Percentiles rank a stretch among this genome's conserved stretches.
These are phyloP conservation scores for Drosophila sechellia DNA, from an alignment of 1,140 invertebrate genomes.

Conservation along the genomic window DNA sequence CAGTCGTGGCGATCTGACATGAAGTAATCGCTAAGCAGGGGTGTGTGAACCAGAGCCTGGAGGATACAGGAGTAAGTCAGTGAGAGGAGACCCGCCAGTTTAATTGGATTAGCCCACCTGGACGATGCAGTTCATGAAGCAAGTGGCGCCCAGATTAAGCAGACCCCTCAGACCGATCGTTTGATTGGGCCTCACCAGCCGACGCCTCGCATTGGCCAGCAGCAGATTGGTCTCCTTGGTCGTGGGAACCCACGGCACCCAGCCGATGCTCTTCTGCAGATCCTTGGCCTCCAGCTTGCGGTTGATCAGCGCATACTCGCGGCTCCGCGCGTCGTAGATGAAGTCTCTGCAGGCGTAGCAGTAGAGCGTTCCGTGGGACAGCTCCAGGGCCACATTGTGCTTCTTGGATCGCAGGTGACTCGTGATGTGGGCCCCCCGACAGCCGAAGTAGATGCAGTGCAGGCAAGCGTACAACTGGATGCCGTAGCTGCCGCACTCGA, in stretches of 20 bases:
- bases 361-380: slow-evolving; percentile 95
- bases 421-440: slow-evolving; percentile 93
- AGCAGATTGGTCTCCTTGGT: slow-evolving; percentile 90
- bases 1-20: slow-evolving; percentile 96
- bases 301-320: slow-evolving; percentile 87
- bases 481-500: slow-evolving; percentile 89
- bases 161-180: slow-evolving; percentile 96
- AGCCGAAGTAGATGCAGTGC: slow-evolving; percentile 96
- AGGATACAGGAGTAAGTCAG: slow-evolving; percentile 13
- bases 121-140: slow-evolving; percentile 99
- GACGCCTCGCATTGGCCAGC: slow-evolving; percentile 90
- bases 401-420: slow-evolving; percentile 92
- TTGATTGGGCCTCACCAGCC: slow-evolving; percentile 92
- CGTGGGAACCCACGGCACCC: slow-evolving; percentile 92
- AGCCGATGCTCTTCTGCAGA: slow-evolving; percentile 89
- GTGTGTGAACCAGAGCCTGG: slow-evolving; percentile 95
- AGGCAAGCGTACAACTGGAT: slow-evolving; percentile 94
- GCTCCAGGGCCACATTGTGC: slow-evolving; percentile 93
- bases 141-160: slow-evolving; percentile 98
- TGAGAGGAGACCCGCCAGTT: background rate
- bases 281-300: slow-evolving; percentile 87
- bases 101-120: slow-evolving; percentile 86
- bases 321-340: slow-evolving; percentile 92
- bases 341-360: slow-evolving; percentile 97
- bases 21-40: slow-evolving; percentile 97